Percentiles rank a stretch among this genome's conserved stretches.
Conservation (phyloP, 1,140 invertebrate species). For the Tetragonula clypearis region DNA sequence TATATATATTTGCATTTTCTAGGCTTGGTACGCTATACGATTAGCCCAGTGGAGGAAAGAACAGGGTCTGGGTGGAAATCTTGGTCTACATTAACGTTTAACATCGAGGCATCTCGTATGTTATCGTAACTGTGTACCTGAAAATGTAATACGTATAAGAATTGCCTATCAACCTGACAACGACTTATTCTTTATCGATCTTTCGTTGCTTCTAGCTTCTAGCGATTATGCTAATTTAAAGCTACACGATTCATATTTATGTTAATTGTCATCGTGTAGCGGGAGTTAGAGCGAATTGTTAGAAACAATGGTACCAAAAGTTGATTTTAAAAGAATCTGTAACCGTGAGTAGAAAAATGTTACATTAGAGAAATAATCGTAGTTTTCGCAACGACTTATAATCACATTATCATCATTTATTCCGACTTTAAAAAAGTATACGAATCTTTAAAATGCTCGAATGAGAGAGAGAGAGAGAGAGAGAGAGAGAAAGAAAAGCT, state of each 20-base stretch:
- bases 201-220: constrained; percentile 21
- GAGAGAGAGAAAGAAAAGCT: neutral
- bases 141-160: constrained; percentile 40
- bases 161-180: constrained; percentile 22
- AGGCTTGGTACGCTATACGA: constrained; percentile 81
- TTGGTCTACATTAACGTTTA: constrained; percentile 66
- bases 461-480: no score
- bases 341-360: neutral
- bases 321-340: neutral
- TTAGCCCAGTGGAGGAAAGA: constrained; percentile 81
- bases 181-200: constrained; percentile 27
- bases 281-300: neutral
- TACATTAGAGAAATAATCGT: neutral
- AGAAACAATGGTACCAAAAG: constrained; percentile 27
- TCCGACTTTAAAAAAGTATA: neutral
- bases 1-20: constrained; percentile 55
- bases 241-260: constrained; percentile 17
- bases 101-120: neutral
- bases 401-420: constrained; percentile 1
- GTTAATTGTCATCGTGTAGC: neutral
- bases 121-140: constrained; percentile 59
- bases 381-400: neutral
- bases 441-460: neutral
- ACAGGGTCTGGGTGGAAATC: constrained; percentile 80
- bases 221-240: neutral